Conservation (phyloP, 2,888 invertebrate species). For the Noctua janthina region DNA sequence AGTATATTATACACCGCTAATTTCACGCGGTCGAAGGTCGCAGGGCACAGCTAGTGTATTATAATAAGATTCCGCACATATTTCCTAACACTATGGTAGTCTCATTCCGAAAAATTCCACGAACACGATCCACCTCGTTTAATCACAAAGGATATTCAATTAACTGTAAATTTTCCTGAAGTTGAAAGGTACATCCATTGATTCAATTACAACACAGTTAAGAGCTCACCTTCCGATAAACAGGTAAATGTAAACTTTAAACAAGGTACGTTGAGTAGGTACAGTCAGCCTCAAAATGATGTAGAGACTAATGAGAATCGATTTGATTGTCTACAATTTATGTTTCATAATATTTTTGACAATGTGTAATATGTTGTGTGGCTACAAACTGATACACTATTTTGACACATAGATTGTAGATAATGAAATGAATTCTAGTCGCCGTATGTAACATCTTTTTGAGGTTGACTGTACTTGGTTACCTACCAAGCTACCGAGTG, state of each 20-base stretch:
- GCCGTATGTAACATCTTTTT: background rate
- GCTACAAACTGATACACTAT: background rate
- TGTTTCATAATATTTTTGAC: background rate
- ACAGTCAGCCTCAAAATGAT: background rate
- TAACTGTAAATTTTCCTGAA: conserved; percentile 9
- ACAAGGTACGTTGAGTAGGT: conserved; percentile 25
- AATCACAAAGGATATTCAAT: conserved; percentile 14
- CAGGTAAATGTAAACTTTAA: conserved; percentile 43
- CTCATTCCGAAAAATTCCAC: background rate
- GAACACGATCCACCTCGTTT: conserved; percentile 4
- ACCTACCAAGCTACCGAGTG: background rate
- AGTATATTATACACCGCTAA: no score
- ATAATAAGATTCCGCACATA: background rate
- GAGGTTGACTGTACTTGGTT: background rate
- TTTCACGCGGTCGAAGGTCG: no score
- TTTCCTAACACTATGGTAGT: background rate
- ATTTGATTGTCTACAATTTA: background rate
- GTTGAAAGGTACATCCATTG: conserved; percentile 1
- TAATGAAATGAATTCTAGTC: background rate
- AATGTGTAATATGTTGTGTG: background rate
- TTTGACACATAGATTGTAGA: background rate
- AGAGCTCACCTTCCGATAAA: conserved; percentile 28
- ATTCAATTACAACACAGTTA: conserved; percentile 29
- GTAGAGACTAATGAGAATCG: background rate
- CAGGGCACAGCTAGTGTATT: background rate